These are phyloP conservation scores for Caenorhabditis latens DNA, from an alignment of 1,140 invertebrate species.

Conservation along the genomic window DNA sequence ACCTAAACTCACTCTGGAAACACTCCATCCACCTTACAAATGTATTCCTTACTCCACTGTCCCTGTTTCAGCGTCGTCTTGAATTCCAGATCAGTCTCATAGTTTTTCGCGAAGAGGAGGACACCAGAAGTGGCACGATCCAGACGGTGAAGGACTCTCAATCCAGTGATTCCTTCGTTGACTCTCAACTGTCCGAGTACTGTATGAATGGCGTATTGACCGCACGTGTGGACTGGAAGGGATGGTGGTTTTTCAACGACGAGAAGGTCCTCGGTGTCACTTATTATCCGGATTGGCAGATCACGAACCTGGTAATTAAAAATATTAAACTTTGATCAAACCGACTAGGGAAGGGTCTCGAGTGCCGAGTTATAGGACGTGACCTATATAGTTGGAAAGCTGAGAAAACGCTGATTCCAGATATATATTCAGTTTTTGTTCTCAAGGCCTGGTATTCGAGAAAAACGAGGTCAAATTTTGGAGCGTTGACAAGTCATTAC, in stretches of 20 bases:
- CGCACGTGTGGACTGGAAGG: slow-evolving; percentile 86
- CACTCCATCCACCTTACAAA: slow-evolving; percentile 93
- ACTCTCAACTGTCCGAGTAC: slow-evolving; percentile 69
- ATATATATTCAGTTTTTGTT: too few relatives aligned
- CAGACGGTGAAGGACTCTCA: slow-evolving; percentile 79
- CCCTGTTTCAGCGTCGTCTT: slow-evolving; percentile 91
- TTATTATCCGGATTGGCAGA: slow-evolving; percentile 83
- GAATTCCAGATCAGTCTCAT: slow-evolving; percentile 80
- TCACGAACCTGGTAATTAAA: slow-evolving; percentile 59
- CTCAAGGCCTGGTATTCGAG: too few relatives aligned
- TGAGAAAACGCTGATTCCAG: too few relatives aligned
- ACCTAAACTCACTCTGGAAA: slow-evolving; percentile 88
- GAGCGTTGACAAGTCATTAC: too few relatives aligned
- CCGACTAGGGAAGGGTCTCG: too few relatives aligned
- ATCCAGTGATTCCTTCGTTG: slow-evolving; percentile 57
- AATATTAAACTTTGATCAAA: background rate
- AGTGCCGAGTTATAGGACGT: too few relatives aligned
- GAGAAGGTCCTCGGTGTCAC: slow-evolving; percentile 96
- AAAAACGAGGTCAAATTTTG: too few relatives aligned
- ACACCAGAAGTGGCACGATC: slow-evolving; percentile 94
- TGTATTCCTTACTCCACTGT: slow-evolving; percentile 93
- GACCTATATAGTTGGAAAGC: too few relatives aligned
- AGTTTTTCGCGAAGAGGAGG: slow-evolving; percentile 89
- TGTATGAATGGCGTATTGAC: slow-evolving; percentile 73
- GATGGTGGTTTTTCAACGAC: slow-evolving; percentile 99